Evolutionary conservation across 2,797 vertebrate genomes (phyloP), one percentile per base, ranked within the genome.

Genomic region (Gallinago stenura): DNA sequence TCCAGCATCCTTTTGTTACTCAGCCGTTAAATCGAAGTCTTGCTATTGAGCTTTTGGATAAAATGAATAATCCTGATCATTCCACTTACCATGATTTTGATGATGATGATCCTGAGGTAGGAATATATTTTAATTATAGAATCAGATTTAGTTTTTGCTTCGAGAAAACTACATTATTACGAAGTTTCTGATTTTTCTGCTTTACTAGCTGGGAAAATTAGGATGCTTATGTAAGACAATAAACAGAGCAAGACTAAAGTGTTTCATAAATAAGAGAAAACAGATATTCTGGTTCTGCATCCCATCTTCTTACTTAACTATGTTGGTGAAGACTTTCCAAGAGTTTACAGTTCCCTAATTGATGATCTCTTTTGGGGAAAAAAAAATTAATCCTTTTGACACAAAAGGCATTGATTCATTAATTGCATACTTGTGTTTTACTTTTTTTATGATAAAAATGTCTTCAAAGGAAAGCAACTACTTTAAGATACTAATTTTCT

Each of bases 31-130:
- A 98, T 91, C 97, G 99, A 87, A 99, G 99, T 17, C 98, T 99
- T 92, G 99, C 99, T n/a, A 99, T 99, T 50, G 99, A 99, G 96
- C 98, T 99, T 41, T 82, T 99, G 97, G 99, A 99, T 98, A 99
- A 99, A 98, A 98, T 99, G 98, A 99, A 97, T 98, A 99, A 99
- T 98, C 99, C 99, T 9, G 99, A 99, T 98, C 99, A 99, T 98
- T 99, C 98, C 97, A 99, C 98, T 90, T 99, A 97, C 96, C 99
- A 99, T 46, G 99, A 99, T 97, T 99, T 99, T 89, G 99, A 99
- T 56, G 99, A 99, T 13, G 99, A 99, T 61, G 99, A 99, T 96
- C 99, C 99, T 58, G 99, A 99, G 99, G 99, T 99, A 98, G 78
- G 95, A 94, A 70, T 53, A 30, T 26, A 17, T 72, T 79, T 83